Conservation (phyloP, 1,140 invertebrate genomes). For the Lethrus apterus region DNA sequence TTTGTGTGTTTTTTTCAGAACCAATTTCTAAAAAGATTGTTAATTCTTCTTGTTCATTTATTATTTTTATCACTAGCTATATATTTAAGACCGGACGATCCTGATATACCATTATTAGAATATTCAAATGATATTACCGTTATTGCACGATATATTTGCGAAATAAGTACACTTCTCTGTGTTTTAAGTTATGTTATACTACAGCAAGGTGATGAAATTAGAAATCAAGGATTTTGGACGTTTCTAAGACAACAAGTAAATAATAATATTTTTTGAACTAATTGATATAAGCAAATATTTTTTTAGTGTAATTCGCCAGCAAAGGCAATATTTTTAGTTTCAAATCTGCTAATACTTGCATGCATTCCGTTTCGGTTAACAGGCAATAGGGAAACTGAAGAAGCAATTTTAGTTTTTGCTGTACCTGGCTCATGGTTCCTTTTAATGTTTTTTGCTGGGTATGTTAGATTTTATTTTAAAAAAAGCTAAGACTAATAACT, state of each 20-base stretch:
- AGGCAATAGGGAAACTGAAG: slow-evolving; percentile 71
- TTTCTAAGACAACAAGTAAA: slow-evolving; percentile 90
- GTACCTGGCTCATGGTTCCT: slow-evolving; percentile 95
- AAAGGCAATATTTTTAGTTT: slow-evolving; percentile 88
- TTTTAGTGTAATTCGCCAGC: slow-evolving; percentile 84
- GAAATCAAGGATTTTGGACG: slow-evolving; percentile 83
- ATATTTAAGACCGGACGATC: slow-evolving; percentile 71
- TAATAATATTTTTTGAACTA: slow-evolving; percentile 10
- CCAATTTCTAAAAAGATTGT: slow-evolving; percentile 86
- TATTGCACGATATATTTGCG: slow-evolving; percentile 63
- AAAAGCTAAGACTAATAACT: neutral
- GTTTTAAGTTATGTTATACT: slow-evolving; percentile 84
- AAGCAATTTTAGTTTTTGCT: slow-evolving; percentile 84
- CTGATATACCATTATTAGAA: slow-evolving; percentile 46
- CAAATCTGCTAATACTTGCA: slow-evolving; percentile 84
- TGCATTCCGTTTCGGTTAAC: slow-evolving; percentile 85
- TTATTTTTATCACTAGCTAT: slow-evolving; percentile 82
- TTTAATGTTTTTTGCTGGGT: slow-evolving; percentile 98
- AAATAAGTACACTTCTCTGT: slow-evolving; percentile 75
- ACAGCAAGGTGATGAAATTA: slow-evolving; percentile 88
- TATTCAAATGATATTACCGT: slow-evolving; percentile 48
- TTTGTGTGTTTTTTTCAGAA: slow-evolving; percentile 49
- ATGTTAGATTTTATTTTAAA: neutral
- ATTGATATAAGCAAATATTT: slow-evolving; percentile 11
- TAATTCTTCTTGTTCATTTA: slow-evolving; percentile 81